These are phyloP conservation scores for Yponomeuta evonymella DNA, from an alignment of 2,888 invertebrate species.

Conservation along the genomic window DNA sequence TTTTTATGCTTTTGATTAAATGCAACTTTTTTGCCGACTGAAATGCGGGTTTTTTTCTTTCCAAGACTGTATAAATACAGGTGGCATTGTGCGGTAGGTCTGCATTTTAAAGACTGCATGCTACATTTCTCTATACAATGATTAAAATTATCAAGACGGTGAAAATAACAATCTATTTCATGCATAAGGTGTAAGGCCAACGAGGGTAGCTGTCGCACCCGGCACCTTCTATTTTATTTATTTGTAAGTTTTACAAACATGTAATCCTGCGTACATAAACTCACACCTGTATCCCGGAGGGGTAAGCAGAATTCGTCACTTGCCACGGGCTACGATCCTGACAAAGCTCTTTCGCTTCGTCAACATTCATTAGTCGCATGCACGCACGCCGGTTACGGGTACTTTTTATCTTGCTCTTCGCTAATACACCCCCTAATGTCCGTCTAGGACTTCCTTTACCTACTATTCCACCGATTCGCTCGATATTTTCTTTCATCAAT, in stretches of 20 bases:
- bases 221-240: background rate
- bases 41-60: background rate
- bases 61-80: background rate
- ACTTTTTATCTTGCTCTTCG: too few relatives aligned
- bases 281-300: too few relatives aligned
- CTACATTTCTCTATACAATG: background rate
- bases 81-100: background rate
- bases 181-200: background rate
- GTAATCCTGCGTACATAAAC: too few relatives aligned
- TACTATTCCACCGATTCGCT: too few relatives aligned
- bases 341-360: too few relatives aligned
- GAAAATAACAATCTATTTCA: background rate
- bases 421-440: too few relatives aligned
- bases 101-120: background rate
- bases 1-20: background rate
- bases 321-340: too few relatives aligned
- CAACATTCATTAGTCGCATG: too few relatives aligned
- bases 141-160: background rate
- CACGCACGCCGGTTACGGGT: too few relatives aligned
- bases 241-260: background rate
- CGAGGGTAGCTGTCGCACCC: background rate
- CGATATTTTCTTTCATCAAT: too few relatives aligned
- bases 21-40: background rate
- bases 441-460: too few relatives aligned
- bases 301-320: too few relatives aligned